A percentile compares a stretch with the other conserved stretches of the same genome.
These are phyloP conservation scores for Polyodon spathula DNA, from an alignment of 2,113 vertebrate species.

Conservation along the genomic window DNA sequence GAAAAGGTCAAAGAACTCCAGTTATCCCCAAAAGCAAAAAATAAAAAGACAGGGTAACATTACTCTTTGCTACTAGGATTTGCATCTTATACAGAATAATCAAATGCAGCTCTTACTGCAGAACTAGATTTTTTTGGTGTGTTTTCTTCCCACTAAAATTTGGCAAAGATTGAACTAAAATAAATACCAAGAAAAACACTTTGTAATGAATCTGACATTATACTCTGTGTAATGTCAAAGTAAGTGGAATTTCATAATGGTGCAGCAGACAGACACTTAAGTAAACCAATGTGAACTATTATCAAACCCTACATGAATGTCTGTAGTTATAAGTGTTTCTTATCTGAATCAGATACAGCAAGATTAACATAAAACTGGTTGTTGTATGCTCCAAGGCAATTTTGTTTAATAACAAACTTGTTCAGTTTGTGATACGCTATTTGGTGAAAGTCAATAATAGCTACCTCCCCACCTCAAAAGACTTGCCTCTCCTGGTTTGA, in stretches of 20 bases:
- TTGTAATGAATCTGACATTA: too few relatives aligned
- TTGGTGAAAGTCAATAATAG: constrained; percentile 4
- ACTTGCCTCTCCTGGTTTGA: constrained; percentile 2
- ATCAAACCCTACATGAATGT: not conserved
- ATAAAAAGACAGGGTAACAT: not conserved
- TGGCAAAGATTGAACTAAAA: too few relatives aligned
- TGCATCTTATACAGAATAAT: not conserved
- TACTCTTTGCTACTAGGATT: not conserved
- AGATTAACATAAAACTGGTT: not conserved
- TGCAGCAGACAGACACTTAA: too few relatives aligned
- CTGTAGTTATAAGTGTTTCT: not conserved
- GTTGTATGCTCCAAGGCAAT: not conserved
- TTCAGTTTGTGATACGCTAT: constrained; percentile 8
- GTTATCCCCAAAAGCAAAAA: constrained; percentile 54
- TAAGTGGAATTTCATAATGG: too few relatives aligned
- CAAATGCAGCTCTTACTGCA: too few relatives aligned
- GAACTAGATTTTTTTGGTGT: too few relatives aligned
- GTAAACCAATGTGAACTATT: not conserved
- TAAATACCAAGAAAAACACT: too few relatives aligned
- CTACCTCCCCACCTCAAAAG: constrained; percentile 5
- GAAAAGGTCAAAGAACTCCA: constrained; percentile 75
- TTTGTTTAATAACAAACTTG: not conserved
- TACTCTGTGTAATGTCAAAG: too few relatives aligned
- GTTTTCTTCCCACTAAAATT: too few relatives aligned
- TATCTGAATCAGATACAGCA: not conserved